Evolutionary conservation across 2,113 vertebrate species (phyloP), one percentile per base, ranked within the genome.

Genomic region (Reinhardtius hippoglossoides): DNA sequence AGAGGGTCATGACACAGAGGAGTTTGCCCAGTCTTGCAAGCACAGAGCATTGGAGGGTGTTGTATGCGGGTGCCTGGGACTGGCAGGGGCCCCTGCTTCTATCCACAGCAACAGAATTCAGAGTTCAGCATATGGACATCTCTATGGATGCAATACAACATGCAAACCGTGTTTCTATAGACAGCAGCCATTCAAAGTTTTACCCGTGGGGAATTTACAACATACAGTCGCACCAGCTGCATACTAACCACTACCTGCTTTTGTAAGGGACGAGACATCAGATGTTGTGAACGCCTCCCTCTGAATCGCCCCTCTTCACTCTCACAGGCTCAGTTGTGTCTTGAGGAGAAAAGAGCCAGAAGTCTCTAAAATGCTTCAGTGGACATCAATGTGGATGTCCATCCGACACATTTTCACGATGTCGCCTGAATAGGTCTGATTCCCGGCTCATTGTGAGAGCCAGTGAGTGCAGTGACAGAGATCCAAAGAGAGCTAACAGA

Each of bases 291-390:
- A 77, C 66, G 77, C 87, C 88, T 85, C 82, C 82, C 74, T 86
- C 72, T 76, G 85, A 91, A 87, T 76, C 62, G 67, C 74, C 81
- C 73, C 80, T 71, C 78, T 84, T 83, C 76, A 69, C 71, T 83
- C 74, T 82, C 83, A 83, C 78, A 82, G 76, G 80, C 79, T 66
- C 72, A 79, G 87, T 90, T 87, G 86, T 87, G 88, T 87, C 61
- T 71, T 44, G 62, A 26, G 46, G 46, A 89, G 81, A 88, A 92
- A 89, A 82, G 84, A 88, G 72, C 80, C 87, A 89, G 78, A 91
- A 84, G 89, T 87, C 87, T 90, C 85, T 88, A 87, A 78, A 90
- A 90, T 83, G 89, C 92, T 90, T 84, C 85, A 88, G 89, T 90
- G 90, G 79, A 78, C 84, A 71, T 91, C 87, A 91, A 90, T 90